A percentile compares a stretch with the other conserved stretches of the same genome.
These are phyloP conservation scores for Etheostoma spectabile DNA, from an alignment of 2,113 vertebrate species.

Conservation along the genomic window DNA sequence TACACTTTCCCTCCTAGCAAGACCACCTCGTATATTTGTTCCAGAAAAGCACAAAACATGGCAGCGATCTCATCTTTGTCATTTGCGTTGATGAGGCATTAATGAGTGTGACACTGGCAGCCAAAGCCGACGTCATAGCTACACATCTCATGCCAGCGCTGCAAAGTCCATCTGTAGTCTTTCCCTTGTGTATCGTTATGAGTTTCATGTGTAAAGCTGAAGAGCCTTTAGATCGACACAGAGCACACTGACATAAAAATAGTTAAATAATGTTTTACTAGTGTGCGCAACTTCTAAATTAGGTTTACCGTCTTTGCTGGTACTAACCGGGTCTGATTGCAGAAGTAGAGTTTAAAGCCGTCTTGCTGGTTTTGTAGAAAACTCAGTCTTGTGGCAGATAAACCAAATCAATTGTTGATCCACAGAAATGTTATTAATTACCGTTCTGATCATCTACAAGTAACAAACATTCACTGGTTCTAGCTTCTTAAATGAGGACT, in stretches of 20 bases:
- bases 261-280: not conserved
- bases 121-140: constrained; percentile 20
- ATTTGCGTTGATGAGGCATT: constrained; percentile 19
- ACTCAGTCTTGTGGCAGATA: too few relatives aligned
- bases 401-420: not conserved
- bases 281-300: not conserved
- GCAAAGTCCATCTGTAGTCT: constrained; percentile 17
- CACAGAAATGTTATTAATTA: not conserved
- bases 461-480: not conserved
- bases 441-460: too few relatives aligned
- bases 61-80: constrained; percentile 28
- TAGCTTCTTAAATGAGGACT: too few relatives aligned
- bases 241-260: not conserved
- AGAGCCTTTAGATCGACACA: not conserved
- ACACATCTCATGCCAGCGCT: not conserved
- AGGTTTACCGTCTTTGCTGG: not conserved
- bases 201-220: constrained; percentile 9
- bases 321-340: not conserved
- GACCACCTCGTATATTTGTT: not conserved
- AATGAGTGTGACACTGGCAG: not conserved
- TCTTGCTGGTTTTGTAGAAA: too few relatives aligned
- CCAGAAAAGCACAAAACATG: not conserved
- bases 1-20: not conserved
- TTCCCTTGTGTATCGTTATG: not conserved
- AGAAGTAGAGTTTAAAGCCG: too few relatives aligned